A percentile compares a stretch with the other conserved stretches of the same genome.
phyloP scores from a whole-genome alignment of 2,113 vertebrate species.

The Orthonyx spaldingii region DNA sequence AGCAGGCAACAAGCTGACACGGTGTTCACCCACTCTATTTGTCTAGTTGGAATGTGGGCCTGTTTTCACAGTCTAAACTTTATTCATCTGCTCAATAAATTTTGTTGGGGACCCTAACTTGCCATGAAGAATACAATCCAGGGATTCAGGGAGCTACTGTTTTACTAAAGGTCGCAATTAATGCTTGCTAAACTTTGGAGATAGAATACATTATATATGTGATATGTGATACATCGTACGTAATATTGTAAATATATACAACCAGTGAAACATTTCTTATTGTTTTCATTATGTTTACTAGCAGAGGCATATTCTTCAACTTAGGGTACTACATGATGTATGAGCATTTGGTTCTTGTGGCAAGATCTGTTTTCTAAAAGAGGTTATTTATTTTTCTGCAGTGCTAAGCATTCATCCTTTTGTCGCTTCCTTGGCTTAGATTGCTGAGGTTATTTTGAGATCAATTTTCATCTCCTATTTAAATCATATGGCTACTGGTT shows the following conservation, averaged over 20 bases:
- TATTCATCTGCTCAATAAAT: background rate
- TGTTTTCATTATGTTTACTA: background rate
- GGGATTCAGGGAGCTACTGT: background rate
- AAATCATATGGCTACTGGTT: conserved; percentile 23
- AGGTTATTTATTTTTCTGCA: conserved; percentile 25
- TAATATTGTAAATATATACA: background rate
- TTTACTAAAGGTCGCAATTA: background rate
- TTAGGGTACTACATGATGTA: background rate
- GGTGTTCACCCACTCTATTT: background rate
- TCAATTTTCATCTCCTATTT: conserved; percentile 28
- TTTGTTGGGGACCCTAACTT: background rate
- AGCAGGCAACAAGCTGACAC: background rate
- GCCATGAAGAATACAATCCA: background rate
- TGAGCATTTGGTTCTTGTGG: background rate
- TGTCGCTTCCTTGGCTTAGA: background rate
- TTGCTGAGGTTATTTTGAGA: conserved; percentile 24
- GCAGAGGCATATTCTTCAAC: background rate
- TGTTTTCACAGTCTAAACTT: background rate
- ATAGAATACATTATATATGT: background rate
- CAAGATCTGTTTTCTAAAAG: background rate
- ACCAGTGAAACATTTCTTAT: background rate
- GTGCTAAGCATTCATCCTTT: background rate
- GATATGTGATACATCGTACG: fast-evolving
- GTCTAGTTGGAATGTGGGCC: background rate
- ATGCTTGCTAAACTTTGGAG: background rate